phyloP scores from a whole-genome alignment of 1,140 invertebrate species.

The Stenopsyche tienmushanensis region DNA sequence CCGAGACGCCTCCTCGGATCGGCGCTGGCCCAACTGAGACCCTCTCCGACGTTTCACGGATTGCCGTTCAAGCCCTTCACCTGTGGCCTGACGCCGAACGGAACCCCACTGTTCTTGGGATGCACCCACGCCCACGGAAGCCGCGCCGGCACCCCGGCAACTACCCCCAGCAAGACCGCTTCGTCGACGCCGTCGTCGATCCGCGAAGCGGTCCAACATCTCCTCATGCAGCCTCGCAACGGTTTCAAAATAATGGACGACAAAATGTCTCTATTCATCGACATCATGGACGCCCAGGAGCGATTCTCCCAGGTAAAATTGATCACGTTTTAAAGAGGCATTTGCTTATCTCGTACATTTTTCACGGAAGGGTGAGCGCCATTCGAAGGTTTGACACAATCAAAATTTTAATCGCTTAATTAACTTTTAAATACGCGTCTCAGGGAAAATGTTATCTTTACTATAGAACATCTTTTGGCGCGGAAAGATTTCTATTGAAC shows the following conservation, averaged over 20 bases:
- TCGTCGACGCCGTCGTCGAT: conserved; percentile 58
- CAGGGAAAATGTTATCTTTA: background rate
- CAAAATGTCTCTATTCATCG: conserved; percentile 74
- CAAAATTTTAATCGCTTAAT: conserved; percentile 14
- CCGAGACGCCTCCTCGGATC: conserved; percentile 33
- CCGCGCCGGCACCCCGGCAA: conserved; percentile 45
- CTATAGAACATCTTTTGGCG: too few species aligned
- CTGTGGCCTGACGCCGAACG: conserved; percentile 53
- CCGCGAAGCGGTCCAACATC: conserved; percentile 65
- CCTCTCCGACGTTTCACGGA: conserved; percentile 65
- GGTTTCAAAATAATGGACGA: conserved; percentile 74
- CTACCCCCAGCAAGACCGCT: conserved; percentile 49
- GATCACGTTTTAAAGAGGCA: background rate
- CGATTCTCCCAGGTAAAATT: conserved; percentile 71
- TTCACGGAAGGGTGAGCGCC: background rate
- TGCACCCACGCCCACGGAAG: conserved; percentile 51
- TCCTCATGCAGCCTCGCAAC: conserved; percentile 66
- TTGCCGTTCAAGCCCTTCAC: conserved; percentile 56
- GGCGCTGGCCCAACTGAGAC: conserved; percentile 45
- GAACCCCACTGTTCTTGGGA: conserved; percentile 54
- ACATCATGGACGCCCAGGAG: conserved; percentile 78
- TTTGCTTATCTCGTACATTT: background rate
- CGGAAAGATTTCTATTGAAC: too few species aligned
- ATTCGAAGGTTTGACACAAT: background rate
- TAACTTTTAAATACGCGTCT: conserved; percentile 7